These are phyloP conservation scores for Dynastes hyllus DNA, from an alignment of 2,888 invertebrate species.

Conservation along the genomic window DNA sequence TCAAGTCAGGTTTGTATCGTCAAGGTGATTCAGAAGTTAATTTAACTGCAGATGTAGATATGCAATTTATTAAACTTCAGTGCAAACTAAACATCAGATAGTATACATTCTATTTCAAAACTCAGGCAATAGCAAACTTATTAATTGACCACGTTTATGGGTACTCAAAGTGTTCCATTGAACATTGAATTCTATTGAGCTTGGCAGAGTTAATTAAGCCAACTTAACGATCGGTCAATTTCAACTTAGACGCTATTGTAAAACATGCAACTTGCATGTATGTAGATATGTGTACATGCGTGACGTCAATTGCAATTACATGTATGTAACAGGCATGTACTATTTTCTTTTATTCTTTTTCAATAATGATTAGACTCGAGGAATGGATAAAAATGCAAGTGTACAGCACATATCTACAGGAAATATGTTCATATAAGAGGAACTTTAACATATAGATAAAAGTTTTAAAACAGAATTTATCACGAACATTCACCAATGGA, in stretches of 20 bases:
- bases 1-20: too few species aligned
- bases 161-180: background rate
- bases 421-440: background rate
- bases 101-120: background rate
- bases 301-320: too few species aligned
- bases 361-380: too few species aligned
- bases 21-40: too few species aligned
- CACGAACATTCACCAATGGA: background rate
- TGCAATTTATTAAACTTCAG: too few species aligned
- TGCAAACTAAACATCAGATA: too few species aligned
- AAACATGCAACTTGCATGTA: background rate
- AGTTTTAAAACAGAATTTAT: background rate
- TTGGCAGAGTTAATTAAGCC: background rate
- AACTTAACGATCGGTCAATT: background rate
- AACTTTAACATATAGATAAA: conserved; percentile 9
- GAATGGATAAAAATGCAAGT: too few species aligned
- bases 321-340: background rate
- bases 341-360: background rate
- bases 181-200: background rate
- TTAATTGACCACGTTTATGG: background rate
- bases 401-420: too few species aligned
- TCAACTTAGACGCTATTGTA: background rate
- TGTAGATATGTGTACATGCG: too few species aligned
- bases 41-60: too few species aligned
- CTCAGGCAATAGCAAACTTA: background rate